Base-by-base conservation (phyloP, 1,140 invertebrate species). In the Drosophila kikkawai region DNA sequence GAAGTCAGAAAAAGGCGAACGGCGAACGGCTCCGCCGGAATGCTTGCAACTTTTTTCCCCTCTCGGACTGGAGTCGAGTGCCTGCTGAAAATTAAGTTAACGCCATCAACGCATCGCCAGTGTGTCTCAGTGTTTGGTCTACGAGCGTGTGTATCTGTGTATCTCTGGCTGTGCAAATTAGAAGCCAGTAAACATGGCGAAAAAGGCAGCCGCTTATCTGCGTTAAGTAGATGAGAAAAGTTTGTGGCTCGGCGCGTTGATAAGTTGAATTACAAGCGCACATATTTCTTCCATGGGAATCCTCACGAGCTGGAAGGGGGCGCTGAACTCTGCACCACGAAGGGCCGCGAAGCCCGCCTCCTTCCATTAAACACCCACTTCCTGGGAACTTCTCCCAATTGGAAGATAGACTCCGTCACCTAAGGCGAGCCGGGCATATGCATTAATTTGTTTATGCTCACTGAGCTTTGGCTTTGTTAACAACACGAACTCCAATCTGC, bases 171-270 rank as follows among this genome's bases (percentile, higher is more conserved):
- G 75, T 73, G 79, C 77, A 87, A 87, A 87, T 87, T 84, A 87
- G 84, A 87, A 87, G 84, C 86, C 83, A 77, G 83, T 82, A 83
- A 88, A 87, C 81, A 79, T 56, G 71, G 64, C 70, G 55, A 64
- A 78, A 83, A 79, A 69, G 67, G 67, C 75, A 68, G 65, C 70
- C 85, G 86, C 85, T 90, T 91, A 90, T 90, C 86, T 90, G 75
- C 67, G 82, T 85, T 90, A 90, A 90, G 85, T 90, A 90, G 85
- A 90, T 90, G 85, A 91, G 85, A 90, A 90, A 90, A 90, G 86
- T 90, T 90, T 90, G 78, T 66, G 75, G 84, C 85, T 85, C 70
- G 63, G 53, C 69, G 65, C 79, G 85, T 90, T 90, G 82, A 90
- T 90, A 90, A 90, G 60, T 91, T 91, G 86, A 91, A 91, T 90